phyloP scores from a whole-genome alignment of 2,797 vertebrate genomes.

The Cuniculus paca region DNA sequence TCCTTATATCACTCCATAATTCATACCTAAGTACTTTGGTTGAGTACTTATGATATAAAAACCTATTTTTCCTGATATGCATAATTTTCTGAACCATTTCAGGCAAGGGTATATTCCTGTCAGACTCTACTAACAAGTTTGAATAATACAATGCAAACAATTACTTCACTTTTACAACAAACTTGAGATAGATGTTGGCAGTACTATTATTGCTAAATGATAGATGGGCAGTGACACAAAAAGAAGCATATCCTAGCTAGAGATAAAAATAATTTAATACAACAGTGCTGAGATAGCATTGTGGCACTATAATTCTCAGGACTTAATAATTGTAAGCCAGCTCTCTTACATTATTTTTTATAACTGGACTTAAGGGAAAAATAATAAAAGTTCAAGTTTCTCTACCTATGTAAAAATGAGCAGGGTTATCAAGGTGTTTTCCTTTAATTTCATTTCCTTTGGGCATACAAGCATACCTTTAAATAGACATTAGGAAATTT shows the following conservation, averaged over 20 bases:
- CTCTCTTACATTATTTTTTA: constrained; percentile 16
- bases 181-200: neutral
- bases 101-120: neutral
- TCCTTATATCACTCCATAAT: neutral
- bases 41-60: neutral
- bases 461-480: neutral
- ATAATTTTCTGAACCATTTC: constrained; percentile 38
- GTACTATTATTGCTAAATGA: neutral
- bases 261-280: constrained; percentile 42
- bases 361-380: neutral
- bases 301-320: neutral
- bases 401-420: neutral
- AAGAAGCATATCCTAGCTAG: neutral
- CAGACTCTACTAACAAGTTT: neutral
- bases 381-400: neutral
- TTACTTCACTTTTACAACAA: constrained; percentile 50
- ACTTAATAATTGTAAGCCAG: neutral
- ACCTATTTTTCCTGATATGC: neutral
- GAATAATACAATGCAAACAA: neutral
- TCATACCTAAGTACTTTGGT: neutral
- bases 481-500: neutral
- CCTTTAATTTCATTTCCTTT: constrained; percentile 16
- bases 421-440: neutral
- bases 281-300: neutral
- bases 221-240: neutral